Base-by-base conservation (phyloP, 2,797 vertebrate genomes). In the Ptychobarbus kaznakovi region DNA sequence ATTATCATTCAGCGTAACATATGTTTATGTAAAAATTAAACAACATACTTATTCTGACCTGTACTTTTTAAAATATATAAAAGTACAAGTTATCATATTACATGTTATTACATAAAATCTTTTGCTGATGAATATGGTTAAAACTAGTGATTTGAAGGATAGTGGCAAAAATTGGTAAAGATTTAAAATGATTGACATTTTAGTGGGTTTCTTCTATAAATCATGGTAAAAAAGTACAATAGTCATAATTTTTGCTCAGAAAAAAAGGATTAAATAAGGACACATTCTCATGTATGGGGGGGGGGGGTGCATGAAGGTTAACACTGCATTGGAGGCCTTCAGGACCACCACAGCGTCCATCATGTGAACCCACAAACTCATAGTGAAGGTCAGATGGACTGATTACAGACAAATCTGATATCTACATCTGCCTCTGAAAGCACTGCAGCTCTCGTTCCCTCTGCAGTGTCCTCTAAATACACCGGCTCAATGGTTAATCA, bases 401-500 rank as follows among this genome's bases (percentile, higher is more conserved):
- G 65, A 61, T 80, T 73, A 80, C 76, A 75, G 8, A 56, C 15
- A 46, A 66, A 84, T 84, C 63, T 66, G 44, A 53, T 75, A 63
- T 83, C 28, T 56, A 49, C 25, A n/a, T 75, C 82, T 40, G 20
- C 44, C 22, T 13, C 6, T 2, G 63, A 61, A 61, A 72, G 69
- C 66, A 20, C 76, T 25, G 77, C 83, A 80, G 83, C 53, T 58
- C 38, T 51, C 42, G 1, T 63, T 49, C 81, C 51, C 66, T 79
- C 51, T 72, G 76, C 75, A 85, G 66, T 85, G 76, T 32, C 68
- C 66, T 85, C 53, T 73, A 85, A 63, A 85, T 35, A 58, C 32
- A 65, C 10, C 42, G 10, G 53, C 77, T 85, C 83, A 72, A 72
- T 80, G 51, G 51, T 61, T n/a, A 63, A 85, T 70, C 83, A 65